These are phyloP conservation scores for Eristalinus aeneus DNA, from an alignment of 2,888 invertebrate genomes.

Conservation along the genomic window DNA sequence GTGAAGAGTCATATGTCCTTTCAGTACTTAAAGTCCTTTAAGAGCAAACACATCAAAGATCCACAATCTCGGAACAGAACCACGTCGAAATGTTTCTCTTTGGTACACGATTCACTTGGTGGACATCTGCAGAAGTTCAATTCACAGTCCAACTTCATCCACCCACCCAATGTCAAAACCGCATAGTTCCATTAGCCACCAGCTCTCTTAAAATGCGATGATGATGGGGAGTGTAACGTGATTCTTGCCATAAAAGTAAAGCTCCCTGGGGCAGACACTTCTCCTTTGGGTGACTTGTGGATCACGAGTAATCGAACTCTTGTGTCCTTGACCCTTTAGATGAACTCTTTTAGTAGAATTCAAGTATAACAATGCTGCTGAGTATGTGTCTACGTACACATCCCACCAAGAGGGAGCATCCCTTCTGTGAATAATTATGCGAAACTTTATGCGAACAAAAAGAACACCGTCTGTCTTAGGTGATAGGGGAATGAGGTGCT, in stretches of 20 bases:
- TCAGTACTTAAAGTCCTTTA: background rate
- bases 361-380: background rate
- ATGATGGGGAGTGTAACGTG: background rate
- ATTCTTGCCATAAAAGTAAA: constrained; percentile 14
- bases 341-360: background rate
- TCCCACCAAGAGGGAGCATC: background rate
- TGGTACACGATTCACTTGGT: background rate
- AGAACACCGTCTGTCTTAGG: background rate
- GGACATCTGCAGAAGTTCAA: background rate
- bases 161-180: background rate
- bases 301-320: background rate
- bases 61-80: background rate
- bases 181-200: background rate
- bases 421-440: background rate
- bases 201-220: background rate
- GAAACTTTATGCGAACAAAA: background rate
- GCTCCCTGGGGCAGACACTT: background rate
- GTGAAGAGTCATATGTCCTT: background rate
- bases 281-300: constrained; percentile 19
- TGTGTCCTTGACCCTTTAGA: constrained; percentile 42
- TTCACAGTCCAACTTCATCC: background rate
- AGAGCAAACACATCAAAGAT: background rate
- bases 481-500: background rate
- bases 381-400: background rate
- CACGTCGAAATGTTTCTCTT: background rate